Evolutionary conservation across 2,797 vertebrate species (phyloP).

Genomic region (Lithobates sylvaticus): DNA sequence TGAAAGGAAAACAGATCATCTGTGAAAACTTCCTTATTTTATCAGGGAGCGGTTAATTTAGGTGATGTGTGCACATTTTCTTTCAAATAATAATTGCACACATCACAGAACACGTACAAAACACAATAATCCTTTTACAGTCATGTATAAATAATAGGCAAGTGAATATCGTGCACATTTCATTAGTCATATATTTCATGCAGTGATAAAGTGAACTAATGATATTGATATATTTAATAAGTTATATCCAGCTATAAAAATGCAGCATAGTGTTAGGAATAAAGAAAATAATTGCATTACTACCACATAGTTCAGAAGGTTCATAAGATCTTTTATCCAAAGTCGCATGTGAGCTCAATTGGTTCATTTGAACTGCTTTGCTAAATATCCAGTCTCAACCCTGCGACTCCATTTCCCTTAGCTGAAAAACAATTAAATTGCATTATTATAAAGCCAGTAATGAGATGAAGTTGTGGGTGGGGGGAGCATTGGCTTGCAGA

Average conservation of each 20-base stretch:
- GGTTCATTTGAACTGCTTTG: slow-evolving; percentile 5
- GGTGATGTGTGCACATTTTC: slow-evolving; percentile 1
- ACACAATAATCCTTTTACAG: background rate
- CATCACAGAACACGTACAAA: background rate
- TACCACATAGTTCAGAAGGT: slow-evolving; percentile 4
- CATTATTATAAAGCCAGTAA: slow-evolving; percentile 19
- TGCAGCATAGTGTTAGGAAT: background rate
- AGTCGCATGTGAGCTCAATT: slow-evolving; percentile 20
- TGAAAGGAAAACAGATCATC: background rate
- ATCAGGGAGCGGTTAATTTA: background rate
- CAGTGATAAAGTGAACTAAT: slow-evolving; percentile 9
- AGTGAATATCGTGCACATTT: slow-evolving; percentile 12
- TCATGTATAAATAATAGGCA: background rate
- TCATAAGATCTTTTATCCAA: slow-evolving; percentile 13
- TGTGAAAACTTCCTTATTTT: background rate
- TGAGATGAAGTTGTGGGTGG: background rate
- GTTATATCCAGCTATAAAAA: slow-evolving; percentile 13
- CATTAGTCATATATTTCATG: slow-evolving; percentile 12
- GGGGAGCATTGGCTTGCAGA: slow-evolving; percentile 1
- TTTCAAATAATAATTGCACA: slow-evolving; percentile 2
- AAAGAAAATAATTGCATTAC: slow-evolving; percentile 36
- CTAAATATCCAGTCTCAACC: slow-evolving; percentile 5
- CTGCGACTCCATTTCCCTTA: slow-evolving; percentile 22
- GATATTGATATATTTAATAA: background rate
- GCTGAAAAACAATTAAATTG: slow-evolving; percentile 26